Evolutionary conservation across 2,113 vertebrate genomes (phyloP), one percentile per base, ranked within the genome.

Genomic region (Tupaia chinensis): DNA sequence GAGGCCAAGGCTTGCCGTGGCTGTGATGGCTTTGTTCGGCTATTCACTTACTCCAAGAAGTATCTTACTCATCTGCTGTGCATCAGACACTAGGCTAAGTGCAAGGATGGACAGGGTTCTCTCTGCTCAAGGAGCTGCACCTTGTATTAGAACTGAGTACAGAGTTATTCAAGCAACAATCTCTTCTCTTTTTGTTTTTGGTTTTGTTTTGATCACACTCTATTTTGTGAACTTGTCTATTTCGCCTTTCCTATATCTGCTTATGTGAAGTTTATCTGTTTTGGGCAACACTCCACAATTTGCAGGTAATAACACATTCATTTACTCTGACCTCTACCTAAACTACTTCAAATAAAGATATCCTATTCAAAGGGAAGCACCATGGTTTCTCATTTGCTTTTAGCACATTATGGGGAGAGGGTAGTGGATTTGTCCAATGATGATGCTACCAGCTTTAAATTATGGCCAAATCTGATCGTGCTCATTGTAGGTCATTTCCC

Each of bases 91-190:
- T 19, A 0, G 25, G 23, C 19, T 23, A 63, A 25, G 32, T 4
- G 76, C 70, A 89, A 6, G 83, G 65, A 66, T 11, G 1, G 11
- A 20, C 13, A 9, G 56, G 19, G 34, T 13, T 60, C 0, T 13
- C 11, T 53, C 16, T 27, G 44, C 5, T 25, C 2, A 9, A 8
- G 34, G n/a, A 20, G 32, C 29, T 0, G 13, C n/a, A n/a, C 63
- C 58, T 32, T 65, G 25, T 2, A 70, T 4, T 3, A 5, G n/a
- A 22, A 2, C 0, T 3, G 6, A 60, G 61, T 1, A 4, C 1
- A 56, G 11, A 7, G 13, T 25, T 1, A 9, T 11, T 15, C 34
- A 63, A 11, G 14, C 5, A 23, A 69, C 4, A 29, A 14, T 68
- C 16, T 44, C 14, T 82, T 44, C 44, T 44, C 44, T 44, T 44